Conservation (phyloP, 2,797 vertebrate genomes). For the Hoplostethus atlanticus region DNA sequence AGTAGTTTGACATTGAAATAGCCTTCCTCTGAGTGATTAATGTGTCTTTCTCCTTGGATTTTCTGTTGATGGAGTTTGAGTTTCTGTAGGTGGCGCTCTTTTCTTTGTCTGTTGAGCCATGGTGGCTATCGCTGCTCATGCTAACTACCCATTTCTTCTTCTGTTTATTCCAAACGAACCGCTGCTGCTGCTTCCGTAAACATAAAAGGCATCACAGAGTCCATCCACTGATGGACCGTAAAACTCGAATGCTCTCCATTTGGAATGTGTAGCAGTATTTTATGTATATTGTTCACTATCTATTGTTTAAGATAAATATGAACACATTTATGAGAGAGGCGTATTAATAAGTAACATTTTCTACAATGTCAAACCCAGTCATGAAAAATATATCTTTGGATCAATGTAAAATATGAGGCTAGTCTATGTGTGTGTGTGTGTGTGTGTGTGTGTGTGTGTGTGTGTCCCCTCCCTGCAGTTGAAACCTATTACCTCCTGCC, state of each 20-base stretch:
- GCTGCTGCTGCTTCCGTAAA: too few relatives aligned
- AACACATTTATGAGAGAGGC: neutral
- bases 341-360: neutral
- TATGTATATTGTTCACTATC: slow-evolving; percentile 20
- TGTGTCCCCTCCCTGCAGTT: neutral
- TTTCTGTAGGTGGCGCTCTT: too few relatives aligned
- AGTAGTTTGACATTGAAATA: too few relatives aligned
- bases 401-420: neutral
- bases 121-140: too few relatives aligned
- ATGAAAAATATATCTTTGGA: neutral
- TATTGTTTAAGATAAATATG: neutral
- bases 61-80: too few relatives aligned
- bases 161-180: too few relatives aligned
- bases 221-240: slow-evolving; percentile 28
- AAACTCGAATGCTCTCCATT: slow-evolving; percentile 23
- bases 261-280: slow-evolving; percentile 18
- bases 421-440: neutral
- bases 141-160: too few relatives aligned
- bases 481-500: neutral
- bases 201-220: neutral
- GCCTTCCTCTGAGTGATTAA: too few relatives aligned
- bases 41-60: too few relatives aligned
- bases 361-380: neutral
- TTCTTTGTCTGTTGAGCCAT: too few relatives aligned
- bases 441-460: neutral